These are phyloP conservation scores for Nothocercus nigrocapillus DNA, from an alignment of 2,113 vertebrate genomes.

Conservation along the genomic window DNA sequence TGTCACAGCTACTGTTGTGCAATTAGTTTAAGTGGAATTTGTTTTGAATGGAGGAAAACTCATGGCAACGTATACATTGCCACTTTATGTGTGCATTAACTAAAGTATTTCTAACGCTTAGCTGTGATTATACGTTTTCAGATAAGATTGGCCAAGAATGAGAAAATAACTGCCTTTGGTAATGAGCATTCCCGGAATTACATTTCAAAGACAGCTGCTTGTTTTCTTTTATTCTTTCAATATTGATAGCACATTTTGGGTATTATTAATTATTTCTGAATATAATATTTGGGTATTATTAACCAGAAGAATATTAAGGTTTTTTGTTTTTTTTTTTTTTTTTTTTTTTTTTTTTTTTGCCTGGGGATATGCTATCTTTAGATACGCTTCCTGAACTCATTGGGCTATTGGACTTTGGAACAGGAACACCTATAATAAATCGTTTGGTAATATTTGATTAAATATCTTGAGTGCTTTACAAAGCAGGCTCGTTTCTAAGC, in stretches of 20 bases:
- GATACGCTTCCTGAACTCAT: not conserved
- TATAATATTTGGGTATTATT: not conserved
- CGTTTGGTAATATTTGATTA: not conserved
- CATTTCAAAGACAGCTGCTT: rapidly evolving
- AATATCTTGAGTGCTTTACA: not conserved
- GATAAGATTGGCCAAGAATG: not conserved
- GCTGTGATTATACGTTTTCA: not conserved
- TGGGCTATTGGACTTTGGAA: not conserved
- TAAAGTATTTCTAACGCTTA: not conserved
- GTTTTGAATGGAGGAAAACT: not conserved
- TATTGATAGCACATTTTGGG: not conserved
- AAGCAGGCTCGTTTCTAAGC: not conserved
- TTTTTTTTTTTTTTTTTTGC: not conserved
- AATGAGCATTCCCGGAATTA: not conserved
- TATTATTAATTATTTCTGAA: not conserved
- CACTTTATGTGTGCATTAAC: not conserved
- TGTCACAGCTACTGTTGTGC: not conserved
- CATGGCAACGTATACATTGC: not conserved
- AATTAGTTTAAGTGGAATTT: not conserved
- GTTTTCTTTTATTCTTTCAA: not conserved
- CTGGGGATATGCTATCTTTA: not conserved
- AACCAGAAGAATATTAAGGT: no score
- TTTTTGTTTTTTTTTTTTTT: no score
- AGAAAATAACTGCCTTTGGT: not conserved
- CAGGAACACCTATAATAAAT: not conserved